Percentiles rank a stretch among this genome's conserved stretches.
Evolutionary conservation across 2,113 vertebrate species (phyloP).

Genomic region (Corythoichthys intestinalis): DNA sequence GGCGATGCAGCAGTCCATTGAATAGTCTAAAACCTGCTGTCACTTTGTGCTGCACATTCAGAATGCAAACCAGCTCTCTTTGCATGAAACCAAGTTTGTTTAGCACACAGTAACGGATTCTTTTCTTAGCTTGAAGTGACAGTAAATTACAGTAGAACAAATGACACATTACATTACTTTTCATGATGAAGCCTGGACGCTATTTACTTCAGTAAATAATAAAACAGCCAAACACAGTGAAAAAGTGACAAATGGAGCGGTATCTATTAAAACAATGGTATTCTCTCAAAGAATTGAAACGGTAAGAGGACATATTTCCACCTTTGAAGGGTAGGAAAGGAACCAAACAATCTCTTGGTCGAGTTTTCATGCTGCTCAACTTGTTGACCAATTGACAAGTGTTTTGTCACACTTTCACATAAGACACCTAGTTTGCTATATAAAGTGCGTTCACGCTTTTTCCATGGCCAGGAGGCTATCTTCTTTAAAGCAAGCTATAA

Average conservation of each 20-base stretch:
- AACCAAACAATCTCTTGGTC: not conserved
- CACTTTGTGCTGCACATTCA: not conserved
- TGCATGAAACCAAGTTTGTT: not conserved
- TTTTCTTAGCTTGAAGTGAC: not conserved
- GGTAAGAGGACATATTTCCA: not conserved
- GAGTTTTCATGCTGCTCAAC: not conserved
- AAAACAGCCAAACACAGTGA: not conserved
- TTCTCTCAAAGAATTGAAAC: not conserved
- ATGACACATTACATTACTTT: not conserved
- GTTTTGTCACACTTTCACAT: not conserved
- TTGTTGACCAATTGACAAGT: not conserved
- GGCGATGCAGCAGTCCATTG: not conserved
- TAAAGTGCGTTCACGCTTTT: not conserved
- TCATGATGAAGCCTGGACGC: not conserved
- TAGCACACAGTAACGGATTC: not conserved
- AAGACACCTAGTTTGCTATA: not conserved
- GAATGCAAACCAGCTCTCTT: not conserved
- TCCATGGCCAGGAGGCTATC: not conserved
- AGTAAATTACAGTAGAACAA: not conserved
- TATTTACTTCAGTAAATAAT: not conserved
- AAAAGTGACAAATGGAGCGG: not conserved
- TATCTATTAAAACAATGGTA: not conserved
- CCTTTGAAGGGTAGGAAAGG: not conserved
- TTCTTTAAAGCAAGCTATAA: too few relatives aligned
- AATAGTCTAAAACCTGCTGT: not conserved